Base-by-base conservation (phyloP, 2,797 vertebrate species). In the Acanthopagrus latus region DNA sequence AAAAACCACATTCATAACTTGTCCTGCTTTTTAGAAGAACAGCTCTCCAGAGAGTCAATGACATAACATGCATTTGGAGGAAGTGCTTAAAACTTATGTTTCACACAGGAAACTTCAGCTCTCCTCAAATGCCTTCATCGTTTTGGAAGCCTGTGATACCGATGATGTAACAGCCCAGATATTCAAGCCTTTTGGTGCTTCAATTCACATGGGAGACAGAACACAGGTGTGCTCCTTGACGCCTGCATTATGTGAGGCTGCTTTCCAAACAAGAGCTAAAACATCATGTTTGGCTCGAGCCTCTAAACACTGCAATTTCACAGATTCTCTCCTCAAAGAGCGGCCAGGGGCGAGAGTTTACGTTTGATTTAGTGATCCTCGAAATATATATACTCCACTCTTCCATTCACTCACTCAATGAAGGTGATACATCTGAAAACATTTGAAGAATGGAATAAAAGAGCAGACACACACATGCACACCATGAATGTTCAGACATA, bases 211-310 rank as follows among this genome's bases (percentile, higher is more conserved):
- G 76, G 63, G 71, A 85, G 54, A 41, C 44, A 18, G 62, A 78
- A 64, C 84, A 71, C 89, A 91, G 90, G 84, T 91, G 85, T 59
- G 54, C 75, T 80, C 43, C 76, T 62, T 47, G 52, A 85, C 10
- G 68, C 82, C 80, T 84, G 78, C 60, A 51, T 77, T 71, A 48
- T 78, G 76, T 88, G 76, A 68, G 88, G 85, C 86, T 63, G 76
- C 75, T 64, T 58, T 88, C 88, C 91, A 93, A 90, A 90, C 80
- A 82, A 86, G 65, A 91, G 78, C 87, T 85, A 67, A 85, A 82
- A 90, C 83, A 89, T 86, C 74, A 82, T 82, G 64, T 89, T 89
- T 91, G 88, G 85, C 87, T 23, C 20, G 29, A 78, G 29, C 65
- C 67, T 70, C 74, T 52, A 59, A 84, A 82, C 66, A 73, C n/a